These are phyloP conservation scores for Amphibalanus amphitrite DNA, from an alignment of 1,140 invertebrate species.

Conservation along the genomic window DNA sequence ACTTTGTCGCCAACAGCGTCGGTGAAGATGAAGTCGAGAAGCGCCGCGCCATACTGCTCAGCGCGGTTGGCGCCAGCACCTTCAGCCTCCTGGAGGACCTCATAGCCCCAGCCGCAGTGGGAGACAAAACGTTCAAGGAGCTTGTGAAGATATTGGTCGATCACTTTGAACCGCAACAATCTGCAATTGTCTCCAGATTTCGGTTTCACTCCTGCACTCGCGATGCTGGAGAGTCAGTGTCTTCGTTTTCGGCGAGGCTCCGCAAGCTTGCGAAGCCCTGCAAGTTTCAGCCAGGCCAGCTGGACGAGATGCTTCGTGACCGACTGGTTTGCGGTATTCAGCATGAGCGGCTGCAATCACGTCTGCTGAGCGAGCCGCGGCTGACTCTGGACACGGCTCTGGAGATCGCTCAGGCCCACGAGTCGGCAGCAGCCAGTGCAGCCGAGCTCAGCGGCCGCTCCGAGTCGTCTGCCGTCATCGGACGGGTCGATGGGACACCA, in stretches of 20 bases:
- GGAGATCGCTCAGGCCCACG: not conserved
- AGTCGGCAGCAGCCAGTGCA: not conserved
- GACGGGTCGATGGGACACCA: not conserved
- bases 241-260: not conserved
- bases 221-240: not conserved
- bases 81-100: too few relatives aligned
- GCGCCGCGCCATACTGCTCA: too few relatives aligned
- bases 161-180: too few relatives aligned
- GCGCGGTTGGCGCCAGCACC: too few relatives aligned
- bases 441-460: not conserved
- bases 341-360: not conserved
- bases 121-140: too few relatives aligned
- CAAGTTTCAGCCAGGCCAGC: not conserved
- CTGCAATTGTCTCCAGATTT: not conserved
- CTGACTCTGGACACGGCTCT: not conserved
- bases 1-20: too few relatives aligned
- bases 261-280: not conserved
- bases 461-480: too few relatives aligned
- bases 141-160: too few relatives aligned
- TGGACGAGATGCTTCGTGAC: not conserved
- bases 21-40: too few relatives aligned
- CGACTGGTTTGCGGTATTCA: not conserved
- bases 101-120: too few relatives aligned
- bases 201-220: not conserved
- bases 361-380: not conserved